A percentile compares a stretch with the other conserved stretches of the same genome.
Evolutionary conservation across 2,888 invertebrate species (phyloP).

Genomic region (Globia sparganii): DNA sequence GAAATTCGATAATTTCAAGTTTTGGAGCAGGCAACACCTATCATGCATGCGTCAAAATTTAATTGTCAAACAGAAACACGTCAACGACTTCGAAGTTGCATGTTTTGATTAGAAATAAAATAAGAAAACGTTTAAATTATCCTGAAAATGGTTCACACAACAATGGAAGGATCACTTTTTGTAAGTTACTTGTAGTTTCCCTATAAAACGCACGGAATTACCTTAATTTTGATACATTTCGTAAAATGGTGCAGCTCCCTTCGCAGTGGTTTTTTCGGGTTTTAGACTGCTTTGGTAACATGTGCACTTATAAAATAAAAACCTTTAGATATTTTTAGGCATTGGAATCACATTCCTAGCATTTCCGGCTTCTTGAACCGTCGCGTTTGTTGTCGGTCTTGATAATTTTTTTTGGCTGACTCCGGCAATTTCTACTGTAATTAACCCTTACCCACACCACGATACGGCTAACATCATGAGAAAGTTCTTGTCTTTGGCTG

Average conservation of each 20-base stretch:
- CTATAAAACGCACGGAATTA: not conserved
- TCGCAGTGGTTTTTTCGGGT: no score
- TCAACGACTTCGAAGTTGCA: slow-evolving; percentile 55
- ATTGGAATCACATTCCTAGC: not conserved
- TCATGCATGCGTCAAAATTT: slow-evolving; percentile 32
- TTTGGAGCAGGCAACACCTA: not conserved
- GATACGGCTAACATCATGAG: not conserved
- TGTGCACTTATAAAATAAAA: no score
- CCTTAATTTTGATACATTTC: not conserved
- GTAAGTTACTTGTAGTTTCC: slow-evolving; percentile 73
- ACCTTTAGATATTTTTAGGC: not conserved
- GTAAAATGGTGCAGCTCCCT: not conserved
- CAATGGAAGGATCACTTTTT: slow-evolving; percentile 86
- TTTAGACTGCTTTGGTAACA: not conserved
- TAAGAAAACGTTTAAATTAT: slow-evolving; percentile 28
- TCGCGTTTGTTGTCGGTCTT: not conserved
- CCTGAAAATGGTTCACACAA: slow-evolving; percentile 82
- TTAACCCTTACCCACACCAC: not conserved
- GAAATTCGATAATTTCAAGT: not conserved
- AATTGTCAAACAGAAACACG: slow-evolving; percentile 65
- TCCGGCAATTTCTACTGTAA: not conserved
- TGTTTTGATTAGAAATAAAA: slow-evolving; percentile 45
- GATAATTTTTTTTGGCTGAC: not conserved
- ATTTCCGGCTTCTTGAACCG: not conserved
- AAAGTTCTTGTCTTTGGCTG: not conserved